phyloP scores from a whole-genome alignment of 2,888 invertebrate genomes.

The Bibio marci region DNA sequence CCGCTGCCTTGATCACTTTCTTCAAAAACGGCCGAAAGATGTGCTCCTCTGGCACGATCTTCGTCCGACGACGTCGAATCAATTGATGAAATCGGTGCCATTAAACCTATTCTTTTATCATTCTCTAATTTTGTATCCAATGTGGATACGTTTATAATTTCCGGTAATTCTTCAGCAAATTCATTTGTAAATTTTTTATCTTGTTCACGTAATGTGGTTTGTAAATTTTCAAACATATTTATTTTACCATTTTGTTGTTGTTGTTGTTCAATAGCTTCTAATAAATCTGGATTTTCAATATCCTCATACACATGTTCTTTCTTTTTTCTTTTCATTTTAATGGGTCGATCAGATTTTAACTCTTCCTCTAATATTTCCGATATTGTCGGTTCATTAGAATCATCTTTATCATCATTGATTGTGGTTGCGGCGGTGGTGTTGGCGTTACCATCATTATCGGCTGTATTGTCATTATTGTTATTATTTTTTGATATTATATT shows the following conservation, averaged over 20 bases:
- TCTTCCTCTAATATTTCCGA: conserved; percentile 24
- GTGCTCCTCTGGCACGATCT: conserved; percentile 15
- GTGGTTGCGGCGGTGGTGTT: conserved; percentile 1
- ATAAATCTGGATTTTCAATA: conserved; percentile 25
- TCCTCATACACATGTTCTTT: conserved; percentile 47
- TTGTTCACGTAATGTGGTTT: neutral
- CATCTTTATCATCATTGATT: neutral
- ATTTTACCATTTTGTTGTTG: too few species aligned
- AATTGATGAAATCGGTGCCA: conserved; percentile 28
- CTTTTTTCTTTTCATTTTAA: conserved; percentile 31
- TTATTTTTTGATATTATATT: neutral
- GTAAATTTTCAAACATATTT: too few species aligned
- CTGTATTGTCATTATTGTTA: neutral
- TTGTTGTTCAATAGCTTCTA: too few species aligned
- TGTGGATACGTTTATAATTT: neutral
- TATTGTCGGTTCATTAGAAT: conserved; percentile 27
- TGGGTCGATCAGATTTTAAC: conserved; percentile 13
- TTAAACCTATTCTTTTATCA: conserved; percentile 6
- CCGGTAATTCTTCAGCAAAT: neutral
- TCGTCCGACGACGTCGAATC: conserved; percentile 30
- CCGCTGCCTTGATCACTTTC: conserved; percentile 20
- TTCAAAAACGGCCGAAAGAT: conserved; percentile 22
- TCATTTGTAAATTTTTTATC: neutral
- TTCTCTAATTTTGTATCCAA: neutral
- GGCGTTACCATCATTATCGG: conserved; percentile 4